Evolutionary conservation across 2,797 vertebrate genomes (phyloP), one percentile per base, ranked within the genome.

Genomic region (Hydrophis major): DNA sequence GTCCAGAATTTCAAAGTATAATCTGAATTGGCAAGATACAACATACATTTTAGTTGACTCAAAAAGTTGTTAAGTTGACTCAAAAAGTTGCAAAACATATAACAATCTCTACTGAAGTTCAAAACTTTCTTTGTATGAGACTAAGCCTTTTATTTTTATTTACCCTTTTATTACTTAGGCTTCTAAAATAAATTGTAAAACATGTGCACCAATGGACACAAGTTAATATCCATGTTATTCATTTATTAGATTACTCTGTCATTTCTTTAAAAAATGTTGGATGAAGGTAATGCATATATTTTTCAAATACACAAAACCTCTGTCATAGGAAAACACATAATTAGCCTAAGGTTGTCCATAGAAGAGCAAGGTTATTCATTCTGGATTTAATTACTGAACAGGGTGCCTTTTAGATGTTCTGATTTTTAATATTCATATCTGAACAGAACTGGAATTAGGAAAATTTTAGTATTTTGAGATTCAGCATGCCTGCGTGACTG

Each of bases 181-280:
- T 95, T 86, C 87, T 94, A 91, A 95, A 87, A 22, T 22, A 66
- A 74, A 74, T 37, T 37, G n/a, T 74, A 18, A n/a, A 74, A 74
- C 6, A 2, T 74, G n/a, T 74, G 66, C n/a, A 74, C 6, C 14
- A 18, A 16, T 47, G n/a, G 14, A 18, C 66, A 69, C 28, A 32
- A n/a, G n/a, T 32, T 18, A 63, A 63, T 63, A 32, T 20, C 88
- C 57, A 47, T 28, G 11, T 59, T 42, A 61, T 27, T 61, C 42
- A 16, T 27, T 61, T 37, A 47, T 47, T 53, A 28, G 4, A 14
- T 28, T 3, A 12, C 7, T 50, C 50, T 50, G 50, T 50, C 50
- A 50, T 50, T 50, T 50, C 50, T 50, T 50, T 7, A 50, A 50
- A 7, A 50, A 50, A 50, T 50, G 1, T 50, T 50, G 7, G 50